A percentile compares a stretch with the other conserved stretches of the same genome.
Evolutionary conservation across 2,113 vertebrate genomes (phyloP).

Genomic region (Seriola rivoliana): DNA sequence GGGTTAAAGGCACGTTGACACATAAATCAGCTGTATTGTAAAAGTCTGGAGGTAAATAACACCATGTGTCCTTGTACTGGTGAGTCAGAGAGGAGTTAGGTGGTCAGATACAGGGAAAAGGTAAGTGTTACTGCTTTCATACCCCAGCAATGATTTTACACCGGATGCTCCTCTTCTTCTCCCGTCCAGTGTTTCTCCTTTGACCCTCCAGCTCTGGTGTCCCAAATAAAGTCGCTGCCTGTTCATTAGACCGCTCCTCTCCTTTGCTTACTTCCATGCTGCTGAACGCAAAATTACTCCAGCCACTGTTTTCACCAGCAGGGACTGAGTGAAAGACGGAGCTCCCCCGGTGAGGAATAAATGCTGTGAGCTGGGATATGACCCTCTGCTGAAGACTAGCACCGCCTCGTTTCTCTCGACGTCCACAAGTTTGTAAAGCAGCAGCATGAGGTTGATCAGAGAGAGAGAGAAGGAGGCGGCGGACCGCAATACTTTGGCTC

Average conservation of each 20-base stretch:
- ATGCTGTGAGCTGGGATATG: background rate
- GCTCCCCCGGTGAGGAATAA: background rate
- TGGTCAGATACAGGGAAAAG: background rate
- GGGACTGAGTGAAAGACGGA: background rate
- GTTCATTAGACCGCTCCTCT: constrained; percentile 62
- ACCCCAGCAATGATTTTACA: constrained; percentile 77
- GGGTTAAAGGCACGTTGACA: background rate
- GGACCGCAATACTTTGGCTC: background rate
- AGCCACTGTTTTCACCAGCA: constrained; percentile 8
- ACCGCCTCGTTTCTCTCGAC: constrained; percentile 65
- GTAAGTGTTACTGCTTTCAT: background rate
- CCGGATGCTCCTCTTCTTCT: constrained; percentile 47
- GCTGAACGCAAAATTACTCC: constrained; percentile 12
- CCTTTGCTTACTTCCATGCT: constrained; percentile 76
- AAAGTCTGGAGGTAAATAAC: background rate
- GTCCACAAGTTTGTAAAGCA: constrained; percentile 19
- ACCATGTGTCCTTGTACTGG: background rate
- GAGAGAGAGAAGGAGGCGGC: background rate
- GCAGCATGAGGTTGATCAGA: background rate
- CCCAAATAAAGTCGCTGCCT: constrained; percentile 68
- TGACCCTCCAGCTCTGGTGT: constrained; percentile 67
- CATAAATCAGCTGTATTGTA: background rate
- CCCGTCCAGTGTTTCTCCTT: background rate
- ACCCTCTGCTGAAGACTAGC: constrained; percentile 23
- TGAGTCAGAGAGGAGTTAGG: background rate